Evolutionary conservation across 2,888 invertebrate species (phyloP).

Genomic region (Pterostichus niger): DNA sequence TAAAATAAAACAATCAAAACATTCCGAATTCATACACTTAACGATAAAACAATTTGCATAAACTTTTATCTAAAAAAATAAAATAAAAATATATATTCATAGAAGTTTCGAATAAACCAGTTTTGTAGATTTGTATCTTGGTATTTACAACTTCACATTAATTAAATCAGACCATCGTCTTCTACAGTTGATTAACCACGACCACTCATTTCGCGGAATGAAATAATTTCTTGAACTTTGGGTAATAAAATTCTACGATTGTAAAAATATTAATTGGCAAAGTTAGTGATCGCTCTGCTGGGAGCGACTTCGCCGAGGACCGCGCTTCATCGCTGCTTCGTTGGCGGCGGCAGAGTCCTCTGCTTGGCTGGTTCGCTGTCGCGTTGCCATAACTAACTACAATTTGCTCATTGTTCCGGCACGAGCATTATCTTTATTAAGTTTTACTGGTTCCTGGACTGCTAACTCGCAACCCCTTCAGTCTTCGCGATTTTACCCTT

Average conservation of each 20-base stretch:
- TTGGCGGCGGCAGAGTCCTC: constrained; percentile 20
- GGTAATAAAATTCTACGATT: constrained; percentile 75
- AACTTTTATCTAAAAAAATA: too few relatives aligned
- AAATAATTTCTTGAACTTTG: constrained; percentile 54
- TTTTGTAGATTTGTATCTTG: too few relatives aligned
- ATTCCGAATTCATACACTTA: too few relatives aligned
- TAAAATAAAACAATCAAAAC: too few relatives aligned
- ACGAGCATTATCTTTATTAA: constrained; percentile 76
- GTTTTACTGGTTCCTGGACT: constrained; percentile 72
- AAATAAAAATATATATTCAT: too few relatives aligned
- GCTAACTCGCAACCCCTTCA: constrained; percentile 39
- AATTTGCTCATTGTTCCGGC: constrained; percentile 76
- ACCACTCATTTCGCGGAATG: constrained; percentile 71
- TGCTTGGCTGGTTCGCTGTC: constrained; percentile 31
- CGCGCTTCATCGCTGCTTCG: too few relatives aligned
- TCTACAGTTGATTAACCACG: constrained; percentile 42
- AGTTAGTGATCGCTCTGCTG: constrained; percentile 74
- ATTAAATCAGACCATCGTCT: constrained; percentile 16
- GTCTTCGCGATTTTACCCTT: constrained; percentile 23
- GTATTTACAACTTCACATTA: not conserved
- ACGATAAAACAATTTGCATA: too few relatives aligned
- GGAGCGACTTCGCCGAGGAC: constrained; percentile 49
- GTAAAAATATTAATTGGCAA: constrained; percentile 76
- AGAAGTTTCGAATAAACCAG: too few relatives aligned
- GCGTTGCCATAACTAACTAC: constrained; percentile 73